Evolutionary conservation across 2,797 vertebrate species (phyloP).

Genomic region (Sciurus vulgaris): DNA sequence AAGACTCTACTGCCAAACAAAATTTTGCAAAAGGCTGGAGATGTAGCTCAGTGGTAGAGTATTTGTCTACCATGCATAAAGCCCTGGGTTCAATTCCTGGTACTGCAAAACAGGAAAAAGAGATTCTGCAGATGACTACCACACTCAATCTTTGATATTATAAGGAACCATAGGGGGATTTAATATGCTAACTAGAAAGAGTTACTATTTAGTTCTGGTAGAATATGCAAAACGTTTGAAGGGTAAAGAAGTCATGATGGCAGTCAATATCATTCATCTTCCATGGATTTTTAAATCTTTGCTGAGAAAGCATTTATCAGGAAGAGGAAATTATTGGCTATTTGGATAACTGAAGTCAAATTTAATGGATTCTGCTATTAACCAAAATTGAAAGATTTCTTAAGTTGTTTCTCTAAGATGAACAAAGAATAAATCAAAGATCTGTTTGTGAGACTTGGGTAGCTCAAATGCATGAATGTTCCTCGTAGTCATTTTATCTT

Average conservation of each 20-base stretch:
- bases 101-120: background rate
- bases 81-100: too few relatives aligned
- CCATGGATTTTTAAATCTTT: slow-evolving; percentile 67
- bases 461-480: slow-evolving; percentile 45
- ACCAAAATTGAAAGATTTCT: slow-evolving; percentile 74
- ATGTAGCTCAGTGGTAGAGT: background rate
- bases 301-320: slow-evolving; percentile 68
- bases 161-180: background rate
- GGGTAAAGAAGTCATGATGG: slow-evolving; percentile 38
- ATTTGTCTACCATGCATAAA: background rate
- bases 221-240: slow-evolving; percentile 52
- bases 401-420: slow-evolving; percentile 56
- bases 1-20: background rate
- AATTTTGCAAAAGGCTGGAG: background rate
- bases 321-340: slow-evolving; percentile 76
- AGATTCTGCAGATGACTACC: background rate
- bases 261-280: slow-evolving; percentile 54
- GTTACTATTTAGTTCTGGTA: background rate
- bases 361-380: slow-evolving; percentile 75
- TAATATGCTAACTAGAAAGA: background rate
- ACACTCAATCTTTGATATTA: background rate
- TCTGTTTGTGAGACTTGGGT: slow-evolving; percentile 45
- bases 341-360: slow-evolving; percentile 75
- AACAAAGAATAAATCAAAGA: slow-evolving; percentile 74
- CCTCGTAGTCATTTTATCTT: background rate